Conservation (phyloP, 2,113 vertebrate genomes). For the Notarius lentiginosus region DNA sequence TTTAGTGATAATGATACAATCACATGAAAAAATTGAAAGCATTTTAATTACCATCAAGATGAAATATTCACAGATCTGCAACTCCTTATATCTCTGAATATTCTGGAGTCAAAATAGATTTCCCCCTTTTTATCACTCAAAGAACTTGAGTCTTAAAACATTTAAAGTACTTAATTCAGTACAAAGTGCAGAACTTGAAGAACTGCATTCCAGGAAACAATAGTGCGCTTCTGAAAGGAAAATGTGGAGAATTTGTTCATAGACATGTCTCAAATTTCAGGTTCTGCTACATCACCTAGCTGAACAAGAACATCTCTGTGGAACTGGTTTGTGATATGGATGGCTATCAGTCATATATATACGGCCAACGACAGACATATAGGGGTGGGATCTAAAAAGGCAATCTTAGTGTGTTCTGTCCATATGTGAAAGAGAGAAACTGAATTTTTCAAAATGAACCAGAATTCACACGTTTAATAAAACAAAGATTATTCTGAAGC, state of each 20-base stretch:
- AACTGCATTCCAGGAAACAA: constrained; percentile 9
- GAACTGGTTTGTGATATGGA: neutral
- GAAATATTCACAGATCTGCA: neutral
- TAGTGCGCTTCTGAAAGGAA: neutral
- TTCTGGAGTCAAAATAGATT: neutral
- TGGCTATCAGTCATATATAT: neutral
- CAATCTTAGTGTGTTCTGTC: neutral
- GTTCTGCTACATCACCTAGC: neutral
- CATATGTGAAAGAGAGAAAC: neutral
- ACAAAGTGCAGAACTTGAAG: neutral
- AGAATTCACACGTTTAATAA: neutral
- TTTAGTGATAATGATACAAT: no score
- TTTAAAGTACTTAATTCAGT: neutral
- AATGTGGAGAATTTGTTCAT: neutral
- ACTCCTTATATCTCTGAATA: neutral
- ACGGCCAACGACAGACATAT: neutral
- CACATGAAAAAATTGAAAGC: no score
- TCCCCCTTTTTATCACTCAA: neutral
- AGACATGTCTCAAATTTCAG: neutral
- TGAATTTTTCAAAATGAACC: neutral
- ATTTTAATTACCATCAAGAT: no score
- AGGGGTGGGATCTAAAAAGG: neutral
- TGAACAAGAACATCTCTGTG: neutral
- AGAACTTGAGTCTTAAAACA: neutral
- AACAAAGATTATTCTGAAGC: neutral